phyloP scores from a whole-genome alignment of 2,113 vertebrate species.

The Panurus biarmicus region DNA sequence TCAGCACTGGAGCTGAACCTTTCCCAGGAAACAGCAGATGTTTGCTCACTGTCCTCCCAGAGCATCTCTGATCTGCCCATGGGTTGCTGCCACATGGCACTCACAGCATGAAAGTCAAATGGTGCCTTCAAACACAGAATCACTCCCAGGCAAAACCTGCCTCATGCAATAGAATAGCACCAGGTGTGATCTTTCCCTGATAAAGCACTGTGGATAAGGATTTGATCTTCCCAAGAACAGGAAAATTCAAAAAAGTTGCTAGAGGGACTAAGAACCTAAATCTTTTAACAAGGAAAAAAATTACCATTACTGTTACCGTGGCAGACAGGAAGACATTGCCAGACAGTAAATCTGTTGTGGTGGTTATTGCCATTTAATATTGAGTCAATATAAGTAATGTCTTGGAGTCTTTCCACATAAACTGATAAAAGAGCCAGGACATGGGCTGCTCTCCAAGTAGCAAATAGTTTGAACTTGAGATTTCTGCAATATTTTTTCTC shows the following conservation, averaged over 20 bases:
- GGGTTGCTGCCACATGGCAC: neutral
- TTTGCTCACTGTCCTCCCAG: neutral
- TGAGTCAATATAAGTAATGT: constrained; percentile 62
- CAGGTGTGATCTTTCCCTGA: neutral
- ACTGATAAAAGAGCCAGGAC: constrained; percentile 42
- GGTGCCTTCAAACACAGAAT: neutral
- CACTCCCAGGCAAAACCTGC: neutral
- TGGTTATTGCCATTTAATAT: constrained; percentile 60
- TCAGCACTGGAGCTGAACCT: neutral
- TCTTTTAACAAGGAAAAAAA: constrained; percentile 35
- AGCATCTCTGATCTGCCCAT: neutral
- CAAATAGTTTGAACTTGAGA: constrained; percentile 34
- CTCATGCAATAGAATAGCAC: fast-evolving
- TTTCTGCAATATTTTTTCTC: constrained; percentile 30
- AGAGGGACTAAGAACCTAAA: neutral
- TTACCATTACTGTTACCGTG: neutral
- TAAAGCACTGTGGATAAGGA: neutral
- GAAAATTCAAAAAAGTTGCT: neutral
- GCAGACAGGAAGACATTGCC: constrained; percentile 5
- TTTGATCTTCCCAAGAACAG: constrained; percentile 3
- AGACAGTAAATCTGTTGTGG: constrained; percentile 46
- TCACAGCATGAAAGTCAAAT: neutral
- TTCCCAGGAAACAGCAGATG: neutral
- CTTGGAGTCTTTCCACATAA: constrained; percentile 53
- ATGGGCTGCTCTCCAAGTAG: constrained; percentile 47